phyloP scores from a whole-genome alignment of 2,113 vertebrate genomes.

The Psophia crepitans region DNA sequence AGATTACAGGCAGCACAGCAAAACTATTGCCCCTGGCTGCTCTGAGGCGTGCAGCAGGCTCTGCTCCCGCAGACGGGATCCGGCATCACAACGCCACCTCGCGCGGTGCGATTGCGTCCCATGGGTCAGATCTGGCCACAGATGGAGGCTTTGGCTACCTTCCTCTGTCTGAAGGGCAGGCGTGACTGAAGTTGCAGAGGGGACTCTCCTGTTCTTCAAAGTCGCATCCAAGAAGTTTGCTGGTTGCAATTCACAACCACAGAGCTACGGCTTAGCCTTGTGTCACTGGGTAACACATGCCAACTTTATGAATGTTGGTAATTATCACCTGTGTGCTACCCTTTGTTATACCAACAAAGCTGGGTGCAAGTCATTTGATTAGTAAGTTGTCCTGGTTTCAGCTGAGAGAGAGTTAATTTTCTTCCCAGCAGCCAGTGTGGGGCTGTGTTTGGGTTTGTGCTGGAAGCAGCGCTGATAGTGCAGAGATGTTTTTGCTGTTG shows the following conservation, averaged over 20 bases:
- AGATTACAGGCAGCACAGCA: not conserved
- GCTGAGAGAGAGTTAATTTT: too few species aligned
- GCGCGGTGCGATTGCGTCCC: not conserved
- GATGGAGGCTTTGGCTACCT: not conserved
- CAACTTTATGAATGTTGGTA: not conserved
- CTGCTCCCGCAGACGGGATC: not conserved
- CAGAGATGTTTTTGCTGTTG: too few species aligned
- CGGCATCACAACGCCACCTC: not conserved
- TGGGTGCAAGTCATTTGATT: not conserved
- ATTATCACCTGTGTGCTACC: not conserved
- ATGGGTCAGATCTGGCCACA: not conserved
- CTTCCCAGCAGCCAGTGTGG: too few species aligned
- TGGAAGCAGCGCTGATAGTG: too few species aligned
- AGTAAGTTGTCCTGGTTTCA: too few species aligned
- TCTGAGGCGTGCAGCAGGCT: not conserved
- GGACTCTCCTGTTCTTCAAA: not conserved
- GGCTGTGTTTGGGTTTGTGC: too few species aligned
- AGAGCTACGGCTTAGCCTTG: not conserved
- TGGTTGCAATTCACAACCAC: not conserved
- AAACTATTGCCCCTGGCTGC: not conserved
- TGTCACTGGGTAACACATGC: not conserved
- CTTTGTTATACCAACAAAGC: not conserved
- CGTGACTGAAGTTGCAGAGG: not conserved
- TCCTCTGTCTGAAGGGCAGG: not conserved
- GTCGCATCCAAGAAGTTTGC: not conserved